phyloP scores from a whole-genome alignment of 2,888 invertebrate genomes.

The Eupithecia abbreviata region DNA sequence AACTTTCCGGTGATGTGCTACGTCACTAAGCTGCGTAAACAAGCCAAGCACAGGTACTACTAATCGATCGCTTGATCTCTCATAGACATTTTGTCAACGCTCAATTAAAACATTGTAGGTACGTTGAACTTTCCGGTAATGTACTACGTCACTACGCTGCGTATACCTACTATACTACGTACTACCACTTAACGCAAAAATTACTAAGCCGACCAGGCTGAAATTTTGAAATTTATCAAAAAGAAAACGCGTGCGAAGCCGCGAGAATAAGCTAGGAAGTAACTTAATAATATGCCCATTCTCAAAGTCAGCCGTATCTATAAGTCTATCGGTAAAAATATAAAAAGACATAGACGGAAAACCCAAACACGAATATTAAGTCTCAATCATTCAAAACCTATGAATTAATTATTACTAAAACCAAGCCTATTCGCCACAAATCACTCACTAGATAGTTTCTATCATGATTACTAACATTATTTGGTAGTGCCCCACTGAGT shows the following conservation, averaged over 20 bases:
- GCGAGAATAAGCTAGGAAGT: background rate
- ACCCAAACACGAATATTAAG: background rate
- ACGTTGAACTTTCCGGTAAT: too few species aligned
- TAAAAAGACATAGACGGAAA: background rate
- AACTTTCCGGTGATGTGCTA: too few species aligned
- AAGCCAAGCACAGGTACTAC: too few species aligned
- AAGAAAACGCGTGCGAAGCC: background rate
- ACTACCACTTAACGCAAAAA: background rate
- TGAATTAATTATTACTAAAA: background rate
- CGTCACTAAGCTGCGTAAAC: too few species aligned
- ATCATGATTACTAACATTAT: constrained; percentile 41
- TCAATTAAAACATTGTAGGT: too few species aligned
- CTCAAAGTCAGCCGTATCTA: background rate
- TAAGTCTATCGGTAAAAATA: background rate
- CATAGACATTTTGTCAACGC: too few species aligned
- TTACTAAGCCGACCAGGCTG: background rate
- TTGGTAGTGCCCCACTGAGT: constrained; percentile 42
- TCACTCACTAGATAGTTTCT: constrained; percentile 39
- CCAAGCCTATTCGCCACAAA: constrained; percentile 36
- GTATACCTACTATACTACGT: too few species aligned
- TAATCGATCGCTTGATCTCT: too few species aligned
- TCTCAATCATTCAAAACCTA: background rate
- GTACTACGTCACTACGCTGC: too few species aligned
- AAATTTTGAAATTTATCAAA: too few species aligned
- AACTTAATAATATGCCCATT: background rate